A percentile compares a stretch with the other conserved stretches of the same genome.
Conservation (phyloP, 1,140 invertebrate species). For the Pristionchus pacificus region DNA sequence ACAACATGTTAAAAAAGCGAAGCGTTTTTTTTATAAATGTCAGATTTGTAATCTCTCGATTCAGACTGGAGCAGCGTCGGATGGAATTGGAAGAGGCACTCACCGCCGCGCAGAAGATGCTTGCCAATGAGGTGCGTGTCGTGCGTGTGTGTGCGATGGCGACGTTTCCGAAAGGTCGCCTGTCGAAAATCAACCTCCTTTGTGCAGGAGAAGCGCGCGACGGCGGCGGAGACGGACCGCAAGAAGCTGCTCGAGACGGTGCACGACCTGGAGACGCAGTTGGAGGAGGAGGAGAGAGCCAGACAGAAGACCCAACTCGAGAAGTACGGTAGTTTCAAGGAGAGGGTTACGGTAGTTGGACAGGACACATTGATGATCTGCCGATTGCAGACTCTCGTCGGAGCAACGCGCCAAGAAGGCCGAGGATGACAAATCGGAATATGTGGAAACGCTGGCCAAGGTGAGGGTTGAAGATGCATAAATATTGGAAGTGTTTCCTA, state of each 20-base stretch:
- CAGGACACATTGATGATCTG: too few relatives aligned
- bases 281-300: conserved; percentile 93
- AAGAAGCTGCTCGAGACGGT: conserved; percentile 70
- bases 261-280: conserved; percentile 64
- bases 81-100: conserved; percentile 87
- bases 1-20: too few relatives aligned
- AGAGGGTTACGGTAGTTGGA: too few relatives aligned
- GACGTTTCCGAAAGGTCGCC: too few relatives aligned
- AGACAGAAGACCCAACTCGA: conserved; percentile 96
- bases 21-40: too few relatives aligned
- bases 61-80: conserved; percentile 73
- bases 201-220: conserved; percentile 68
- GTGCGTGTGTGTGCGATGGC: too few relatives aligned
- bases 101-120: conserved; percentile 85
- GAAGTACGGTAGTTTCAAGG: too few relatives aligned
- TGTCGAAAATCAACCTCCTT: too few relatives aligned
- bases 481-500: neutral
- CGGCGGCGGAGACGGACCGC: conserved; percentile 76
- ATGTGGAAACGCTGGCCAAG: conserved; percentile 14
- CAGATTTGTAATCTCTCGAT: conserved; percentile 79
- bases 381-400: conserved; percentile 80
- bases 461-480: conserved; percentile 58
- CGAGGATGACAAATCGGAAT: conserved; percentile 66
- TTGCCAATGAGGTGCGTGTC: conserved; percentile 96
- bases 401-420: conserved; percentile 91